Base-by-base conservation (phyloP, 2,888 invertebrate genomes). In the Philaethria dido region DNA sequence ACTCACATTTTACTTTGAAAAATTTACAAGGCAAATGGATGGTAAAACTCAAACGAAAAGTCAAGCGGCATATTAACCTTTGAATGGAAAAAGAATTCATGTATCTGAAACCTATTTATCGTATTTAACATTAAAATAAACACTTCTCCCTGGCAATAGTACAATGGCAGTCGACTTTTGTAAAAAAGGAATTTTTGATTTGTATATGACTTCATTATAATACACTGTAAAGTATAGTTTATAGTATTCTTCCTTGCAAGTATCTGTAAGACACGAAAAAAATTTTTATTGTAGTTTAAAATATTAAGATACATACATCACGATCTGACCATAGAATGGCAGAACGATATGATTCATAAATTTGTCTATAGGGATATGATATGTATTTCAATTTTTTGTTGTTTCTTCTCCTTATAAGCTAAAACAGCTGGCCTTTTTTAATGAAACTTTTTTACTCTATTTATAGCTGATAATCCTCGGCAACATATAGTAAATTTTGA, bases 141-240 rank as follows among this genome's bases (percentile, higher is more conserved):
- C 0, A 82, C 62, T 1, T 68, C 61, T 2, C 88, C 88, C 62
- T 88, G 87, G 57, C 88, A 89, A 62, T 89, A 89, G 74, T 87
- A 86, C 4, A 89, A 16, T 0, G 87, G 88, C 0, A 87, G 52
- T 0, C 87, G 82, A 62, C 79, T 79, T 59, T 72, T 80, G 3
- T 70, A 69, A 44, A 88, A 84, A 47, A 78, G 6, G 64, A 72
- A 82, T 44, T 74, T 80, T 44, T 57, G 52, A 0, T 84, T 75
- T 0, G 83, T 81, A 64, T 76, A 85, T 0, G 80, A 63, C 33
- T 76, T 85, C 81, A 88, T 77, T 6, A 87, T 76, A 1, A 87
- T 62, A 62, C 89, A 89, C 62, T 85, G 83, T 5, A 81, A 54
- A 0, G 55, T 57, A 22, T 70, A 82, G 8, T 78, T 72, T 48